Conservation (phyloP, 2,888 invertebrate species). For the Muscina levida region DNA sequence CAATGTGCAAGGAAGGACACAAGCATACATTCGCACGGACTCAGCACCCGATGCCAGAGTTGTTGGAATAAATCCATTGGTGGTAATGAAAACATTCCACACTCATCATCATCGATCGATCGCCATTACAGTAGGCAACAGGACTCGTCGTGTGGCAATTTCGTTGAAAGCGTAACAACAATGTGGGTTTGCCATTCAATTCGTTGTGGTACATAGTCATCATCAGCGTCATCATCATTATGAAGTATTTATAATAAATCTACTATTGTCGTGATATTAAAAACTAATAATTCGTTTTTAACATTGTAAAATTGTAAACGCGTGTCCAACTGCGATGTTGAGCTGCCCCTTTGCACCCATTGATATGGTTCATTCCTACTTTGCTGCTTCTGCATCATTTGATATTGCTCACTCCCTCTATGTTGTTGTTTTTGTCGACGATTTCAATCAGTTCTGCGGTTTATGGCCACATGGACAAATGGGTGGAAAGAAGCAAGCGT, state of each 20-base stretch:
- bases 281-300: constrained; percentile 44
- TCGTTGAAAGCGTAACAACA: neutral
- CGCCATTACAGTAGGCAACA: neutral
- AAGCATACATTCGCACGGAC: constrained; percentile 17
- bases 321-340: neutral
- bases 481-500: neutral
- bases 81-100: constrained; percentile 10
- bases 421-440: constrained; percentile 30
- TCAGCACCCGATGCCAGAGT: neutral
- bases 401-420: constrained; percentile 46
- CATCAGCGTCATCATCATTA: neutral
- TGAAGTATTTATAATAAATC: constrained; percentile 9
- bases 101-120: too few relatives aligned
- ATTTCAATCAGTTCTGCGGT: constrained; percentile 46
- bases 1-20: constrained; percentile 9
- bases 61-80: constrained; percentile 2
- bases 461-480: constrained; percentile 9
- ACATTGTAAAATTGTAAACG: constrained; percentile 16
- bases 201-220: constrained; percentile 5
- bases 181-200: constrained; percentile 16
- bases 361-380: constrained; percentile 44
- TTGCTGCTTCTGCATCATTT: constrained; percentile 4
- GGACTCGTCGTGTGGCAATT: constrained; percentile 19
- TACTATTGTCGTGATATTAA: constrained; percentile 40
- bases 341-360: neutral